Evolutionary conservation across 1,140 invertebrate species (phyloP), one percentile per base, ranked within the genome.

Genomic region (Drosophila seguyi): DNA sequence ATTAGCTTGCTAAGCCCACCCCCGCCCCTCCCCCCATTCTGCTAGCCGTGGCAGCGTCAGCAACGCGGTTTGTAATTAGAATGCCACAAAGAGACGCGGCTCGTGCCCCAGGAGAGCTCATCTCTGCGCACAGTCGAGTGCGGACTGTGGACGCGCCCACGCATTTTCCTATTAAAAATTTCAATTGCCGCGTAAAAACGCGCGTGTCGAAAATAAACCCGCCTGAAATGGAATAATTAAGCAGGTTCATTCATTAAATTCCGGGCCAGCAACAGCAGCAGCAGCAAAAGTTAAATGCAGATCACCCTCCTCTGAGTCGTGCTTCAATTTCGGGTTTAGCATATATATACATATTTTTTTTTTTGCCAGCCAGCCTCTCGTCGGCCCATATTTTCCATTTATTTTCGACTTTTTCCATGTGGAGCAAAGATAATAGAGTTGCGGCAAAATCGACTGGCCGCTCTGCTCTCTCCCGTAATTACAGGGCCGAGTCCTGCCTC

Each of bases 101-200:
- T 39, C 44, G 38, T 18, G 56, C 62, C 74, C 56, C 74, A 59
- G 48, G 73, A 77, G 75, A 63, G 71, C 62, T 76, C 73, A 76
- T 75, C 71, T 75, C 36, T 55, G 27, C 20, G 74, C 55, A 50
- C 55, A 77, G 75, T 77, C 52, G 61, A 65, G 75, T 83, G 83
- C 72, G 84, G 75, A 83, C 82, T 86, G 79, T 87, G 83, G 83
- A 84, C 84, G 85, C 84, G 84, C 84, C 84, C 76, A 87, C 84
- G 84, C 84, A 87, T 87, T 87, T 87, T 87, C 80, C 84, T 90
- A 88, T 87, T 87, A 88, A 88, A 87, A 90, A 88, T 84, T 87
- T 87, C 85, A 88, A 87, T 87, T 87, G 84, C 72, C 80, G 84
- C 84, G 79, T 87, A 84, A 87, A 87, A 87, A 87, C 76, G 80